Evolutionary conservation across 1,140 invertebrate species (phyloP).

Genomic region (Saccostrea echinata): DNA sequence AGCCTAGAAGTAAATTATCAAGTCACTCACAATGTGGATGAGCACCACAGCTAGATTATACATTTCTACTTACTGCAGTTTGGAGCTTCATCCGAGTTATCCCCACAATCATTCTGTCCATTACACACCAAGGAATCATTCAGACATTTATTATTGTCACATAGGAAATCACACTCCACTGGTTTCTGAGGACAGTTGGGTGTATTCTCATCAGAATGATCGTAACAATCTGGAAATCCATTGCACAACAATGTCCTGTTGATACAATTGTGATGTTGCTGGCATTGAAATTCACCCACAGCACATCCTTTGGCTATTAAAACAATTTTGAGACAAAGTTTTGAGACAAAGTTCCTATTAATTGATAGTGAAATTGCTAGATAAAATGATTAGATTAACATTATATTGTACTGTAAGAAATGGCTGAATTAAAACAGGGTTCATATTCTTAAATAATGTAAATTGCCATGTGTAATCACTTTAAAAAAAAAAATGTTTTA

Average conservation of each 20-base stretch:
- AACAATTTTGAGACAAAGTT: too few species aligned
- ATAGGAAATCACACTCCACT: conserved; percentile 65
- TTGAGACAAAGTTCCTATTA: too few species aligned
- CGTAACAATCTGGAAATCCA: conserved; percentile 88
- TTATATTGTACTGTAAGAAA: too few species aligned
- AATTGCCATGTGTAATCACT: too few species aligned
- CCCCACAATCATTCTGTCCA: conserved; percentile 74
- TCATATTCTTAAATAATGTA: too few species aligned
- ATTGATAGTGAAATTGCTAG: too few species aligned
- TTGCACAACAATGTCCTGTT: conserved; percentile 91
- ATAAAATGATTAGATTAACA: not conserved
- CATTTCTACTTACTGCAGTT: conserved; percentile 80
- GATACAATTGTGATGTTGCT: conserved; percentile 92
- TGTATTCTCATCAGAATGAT: conserved; percentile 72
- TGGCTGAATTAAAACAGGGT: not conserved
- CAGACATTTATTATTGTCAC: conserved; percentile 69
- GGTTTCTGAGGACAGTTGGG: conserved; percentile 23
- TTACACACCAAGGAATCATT: conserved; percentile 68
- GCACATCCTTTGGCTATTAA: conserved; percentile 33
- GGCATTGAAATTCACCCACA: conserved; percentile 92
- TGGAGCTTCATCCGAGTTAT: conserved; percentile 82
- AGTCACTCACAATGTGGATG: too few species aligned
- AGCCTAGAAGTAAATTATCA: too few species aligned
- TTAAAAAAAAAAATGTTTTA: too few species aligned
- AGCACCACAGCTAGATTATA: not conserved